Conservation (phyloP, 1,140 invertebrate species). For the Asobara japonica region DNA sequence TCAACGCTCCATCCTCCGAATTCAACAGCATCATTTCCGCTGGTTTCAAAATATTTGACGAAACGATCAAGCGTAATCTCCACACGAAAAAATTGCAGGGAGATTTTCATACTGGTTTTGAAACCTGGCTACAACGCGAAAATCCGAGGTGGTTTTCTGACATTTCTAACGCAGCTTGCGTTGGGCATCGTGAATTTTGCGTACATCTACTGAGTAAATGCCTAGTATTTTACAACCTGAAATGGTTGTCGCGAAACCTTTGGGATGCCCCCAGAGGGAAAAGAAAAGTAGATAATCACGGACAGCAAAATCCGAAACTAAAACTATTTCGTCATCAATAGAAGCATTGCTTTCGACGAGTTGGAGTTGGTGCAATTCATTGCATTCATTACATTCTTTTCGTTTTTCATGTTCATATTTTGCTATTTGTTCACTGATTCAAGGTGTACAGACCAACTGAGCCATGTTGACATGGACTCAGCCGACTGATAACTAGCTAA, state of each 20-base stretch:
- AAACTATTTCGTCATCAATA: conserved; percentile 6
- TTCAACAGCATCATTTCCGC: neutral
- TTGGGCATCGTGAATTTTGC: neutral
- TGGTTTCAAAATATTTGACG: neutral
- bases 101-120: neutral
- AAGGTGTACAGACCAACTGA: no score
- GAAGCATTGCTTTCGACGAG: neutral
- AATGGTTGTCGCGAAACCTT: neutral
- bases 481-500: no score
- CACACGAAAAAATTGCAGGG: neutral
- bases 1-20: conserved; percentile 7
- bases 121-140: neutral
- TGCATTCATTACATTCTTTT: no score
- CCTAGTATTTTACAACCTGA: neutral
- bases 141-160: neutral
- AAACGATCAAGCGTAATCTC: neutral
- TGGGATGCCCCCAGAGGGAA: neutral
- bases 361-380: neutral
- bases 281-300: neutral
- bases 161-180: neutral
- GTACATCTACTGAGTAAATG: neutral
- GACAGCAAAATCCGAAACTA: neutral
- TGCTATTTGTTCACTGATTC: no score
- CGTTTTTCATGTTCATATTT: no score
- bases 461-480: no score